Evolutionary conservation across 2,113 vertebrate genomes (phyloP), one percentile per base, ranked within the genome.

Genomic region (Gadus chalcogrammus): DNA sequence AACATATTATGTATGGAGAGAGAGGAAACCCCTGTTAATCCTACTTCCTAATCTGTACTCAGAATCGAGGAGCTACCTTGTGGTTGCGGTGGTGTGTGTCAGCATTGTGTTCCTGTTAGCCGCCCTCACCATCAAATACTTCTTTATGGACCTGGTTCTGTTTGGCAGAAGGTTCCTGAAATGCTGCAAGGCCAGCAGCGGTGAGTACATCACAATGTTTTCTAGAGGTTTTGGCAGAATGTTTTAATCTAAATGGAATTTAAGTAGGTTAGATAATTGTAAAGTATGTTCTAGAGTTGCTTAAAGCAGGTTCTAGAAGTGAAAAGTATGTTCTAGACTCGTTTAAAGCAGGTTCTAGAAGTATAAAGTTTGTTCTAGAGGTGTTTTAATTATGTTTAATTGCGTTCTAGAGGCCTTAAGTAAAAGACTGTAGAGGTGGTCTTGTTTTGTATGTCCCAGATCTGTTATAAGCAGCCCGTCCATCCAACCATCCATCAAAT

Each of bases 71-170:
- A 22, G 64, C 5, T 75, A 69, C 1, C 27, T 81, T 13, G 13
- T 78, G n/a, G 20, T 71, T 16, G 9, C 3, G 5, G 63, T n/a
- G 5, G 1, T 81, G 48, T 75, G 63, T 60, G 64, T 79, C 18
- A 6, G 88, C 35, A 1, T 85, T 0, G 0, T 82, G 16, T 67
- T 69, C 17, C 42, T 85, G 13, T 17, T 86, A 17, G 56, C 60
- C 0, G 69, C 69, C 7, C 6, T 69, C 9, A 59, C 82, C 13
- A 3, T 89, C 2, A 90, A 83, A 52, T 77, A 27, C 69, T 89
- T 88, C 12, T 68, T 67, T 0, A 69, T 91, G 2, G 91, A 92
- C 71, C 71, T 92, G 3, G 48, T 69, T 18, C 88, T 93, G 7
- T 38, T 87, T 31, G 79, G 82, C 68, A 79, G 91, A 60, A 64